Evolutionary conservation across 2,888 invertebrate species (phyloP), one percentile per base, ranked within the genome.

Genomic region (Drosophila prostipennis): DNA sequence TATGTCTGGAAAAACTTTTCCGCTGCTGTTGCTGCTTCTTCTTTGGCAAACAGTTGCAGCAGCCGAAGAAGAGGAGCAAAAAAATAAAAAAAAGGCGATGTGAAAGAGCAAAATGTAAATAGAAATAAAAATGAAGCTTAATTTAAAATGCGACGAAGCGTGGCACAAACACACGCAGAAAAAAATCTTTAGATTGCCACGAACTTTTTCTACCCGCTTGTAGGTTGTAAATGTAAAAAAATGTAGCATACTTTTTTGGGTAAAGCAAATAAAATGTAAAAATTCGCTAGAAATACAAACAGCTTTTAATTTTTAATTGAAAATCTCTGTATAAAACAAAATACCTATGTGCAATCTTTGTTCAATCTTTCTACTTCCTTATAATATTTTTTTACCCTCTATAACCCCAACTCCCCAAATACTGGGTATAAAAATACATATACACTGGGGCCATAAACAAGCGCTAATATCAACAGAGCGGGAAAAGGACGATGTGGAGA

Each of bases 71-170:
- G 34, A 14, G 40, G 13, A 23, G 16, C 8, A 32, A 26, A n/a
- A 13, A 26, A 32, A 26, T 11, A 13, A 26, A 32, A 49, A 51
- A 46, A 40, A 61, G 73, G 73, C 64, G 70, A 67, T 68, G 73
- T 57, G 72, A 77, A 71, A 71, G 70, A 72, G 76, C 58, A 61
- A 74, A 75, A 82, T 80, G 82, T 86, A 82, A 81, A 81, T 81
- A 85, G 86, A 86, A 87, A 83, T 80, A 87, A 89, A 87, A 87
- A 80, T 72, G 77, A 72, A 74, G 78, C 86, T 77, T 82, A 89
- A 89, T 89, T 87, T 89, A 89, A 89, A 89, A 80, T 89, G 89
- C 90, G 74, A 77, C 80, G 73, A 87, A 84, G 85, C 87, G 73
- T 82, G 70, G 42, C 71, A 63, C 70, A 70, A 71, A 76, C 60